Evolutionary conservation across 2,113 vertebrate species (phyloP).

Genomic region (Pluvialis apricaria): DNA sequence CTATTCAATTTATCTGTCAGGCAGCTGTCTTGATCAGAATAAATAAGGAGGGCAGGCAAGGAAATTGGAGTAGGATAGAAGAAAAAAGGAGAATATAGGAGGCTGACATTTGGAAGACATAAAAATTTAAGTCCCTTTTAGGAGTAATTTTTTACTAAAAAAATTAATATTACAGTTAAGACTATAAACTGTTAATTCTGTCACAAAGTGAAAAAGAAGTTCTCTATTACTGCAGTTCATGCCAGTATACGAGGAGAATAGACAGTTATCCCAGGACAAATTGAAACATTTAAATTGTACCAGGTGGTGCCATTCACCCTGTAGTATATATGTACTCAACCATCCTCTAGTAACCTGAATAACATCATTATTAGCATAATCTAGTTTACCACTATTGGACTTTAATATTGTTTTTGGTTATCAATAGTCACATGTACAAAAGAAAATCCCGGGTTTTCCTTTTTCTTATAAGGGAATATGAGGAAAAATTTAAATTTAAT

Average conservation of each 20-base stretch:
- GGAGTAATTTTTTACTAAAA: not conserved
- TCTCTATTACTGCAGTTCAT: not conserved
- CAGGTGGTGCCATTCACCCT: not conserved
- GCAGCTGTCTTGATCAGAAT: not conserved
- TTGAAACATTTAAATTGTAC: not conserved
- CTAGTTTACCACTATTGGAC: not conserved
- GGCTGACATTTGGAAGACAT: not conserved
- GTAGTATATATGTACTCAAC: not conserved
- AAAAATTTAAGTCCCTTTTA: not conserved
- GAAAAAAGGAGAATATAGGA: not conserved
- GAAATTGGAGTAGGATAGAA: not conserved
- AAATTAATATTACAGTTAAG: not conserved
- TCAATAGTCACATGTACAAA: not conserved
- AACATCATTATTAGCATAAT: not conserved
- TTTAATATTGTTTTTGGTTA: not conserved
- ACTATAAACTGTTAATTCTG: not conserved
- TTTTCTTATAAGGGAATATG: not conserved
- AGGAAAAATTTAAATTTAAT: not conserved
- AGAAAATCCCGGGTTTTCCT: not conserved
- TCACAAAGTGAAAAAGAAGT: not conserved
- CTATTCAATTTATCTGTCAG: not conserved
- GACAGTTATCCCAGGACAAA: not conserved
- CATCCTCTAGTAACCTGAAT: not conserved
- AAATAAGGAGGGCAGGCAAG: not conserved
- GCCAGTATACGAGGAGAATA: not conserved